Evolutionary conservation across 2,888 invertebrate genomes (phyloP).

Genomic region (Sussaba pulchella): DNA sequence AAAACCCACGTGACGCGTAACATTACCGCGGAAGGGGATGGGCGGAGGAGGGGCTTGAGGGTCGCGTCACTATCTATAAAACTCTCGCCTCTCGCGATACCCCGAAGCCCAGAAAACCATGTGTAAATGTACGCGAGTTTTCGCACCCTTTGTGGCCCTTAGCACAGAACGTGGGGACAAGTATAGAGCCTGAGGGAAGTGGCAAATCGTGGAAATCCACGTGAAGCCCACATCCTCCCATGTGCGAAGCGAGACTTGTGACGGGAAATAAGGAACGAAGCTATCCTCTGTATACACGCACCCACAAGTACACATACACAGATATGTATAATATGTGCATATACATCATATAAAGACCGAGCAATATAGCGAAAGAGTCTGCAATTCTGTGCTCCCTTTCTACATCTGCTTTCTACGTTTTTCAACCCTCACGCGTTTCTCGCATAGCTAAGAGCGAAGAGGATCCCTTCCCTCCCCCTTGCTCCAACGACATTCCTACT

Average conservation of each 20-base stretch:
- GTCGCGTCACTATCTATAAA: neutral
- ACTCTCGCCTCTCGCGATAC: neutral
- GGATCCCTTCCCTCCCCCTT: slow-evolving; percentile 39
- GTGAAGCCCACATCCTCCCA: slow-evolving; percentile 26
- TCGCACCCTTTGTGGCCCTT: slow-evolving; percentile 24
- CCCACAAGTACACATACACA: too few relatives aligned
- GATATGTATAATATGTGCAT: too few relatives aligned
- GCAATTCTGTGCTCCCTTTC: slow-evolving; percentile 11
- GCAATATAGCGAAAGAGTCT: slow-evolving; percentile 18
- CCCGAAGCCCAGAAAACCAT: neutral
- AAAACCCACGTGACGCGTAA: slow-evolving; percentile 24
- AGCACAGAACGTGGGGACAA: neutral
- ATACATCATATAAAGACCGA: slow-evolving; percentile 5
- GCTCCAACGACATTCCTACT: slow-evolving; percentile 10
- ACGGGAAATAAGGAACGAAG: neutral
- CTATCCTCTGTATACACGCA: slow-evolving; percentile 2
- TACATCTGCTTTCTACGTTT: slow-evolving; percentile 62
- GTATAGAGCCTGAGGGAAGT: slow-evolving; percentile 6
- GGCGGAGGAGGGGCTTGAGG: too few relatives aligned
- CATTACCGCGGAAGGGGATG: slow-evolving; percentile 4
- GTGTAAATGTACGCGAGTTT: slow-evolving; percentile 20
- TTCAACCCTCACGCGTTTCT: slow-evolving; percentile 65
- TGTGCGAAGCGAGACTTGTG: slow-evolving; percentile 24
- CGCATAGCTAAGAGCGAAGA: slow-evolving; percentile 66
- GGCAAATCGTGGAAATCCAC: slow-evolving; percentile 29